Percentiles rank a stretch among this genome's conserved stretches.
These are phyloP conservation scores for Eulithis testata DNA, from an alignment of 2,888 invertebrate species.

Conservation along the genomic window DNA sequence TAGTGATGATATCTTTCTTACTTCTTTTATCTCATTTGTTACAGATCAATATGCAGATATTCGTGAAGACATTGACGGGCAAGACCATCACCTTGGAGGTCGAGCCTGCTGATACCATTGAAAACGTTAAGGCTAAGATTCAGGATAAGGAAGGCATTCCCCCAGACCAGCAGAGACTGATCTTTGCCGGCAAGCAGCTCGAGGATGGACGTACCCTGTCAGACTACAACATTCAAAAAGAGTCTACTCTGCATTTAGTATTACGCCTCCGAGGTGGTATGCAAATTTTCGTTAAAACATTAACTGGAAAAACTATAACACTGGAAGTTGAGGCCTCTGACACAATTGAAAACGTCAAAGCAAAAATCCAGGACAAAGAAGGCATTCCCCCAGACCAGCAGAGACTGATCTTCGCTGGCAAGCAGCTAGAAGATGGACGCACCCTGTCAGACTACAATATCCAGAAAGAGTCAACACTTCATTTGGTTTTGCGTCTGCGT, in stretches of 20 bases:
- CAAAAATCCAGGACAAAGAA: constrained; percentile 51
- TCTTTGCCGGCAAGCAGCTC: constrained; percentile 54
- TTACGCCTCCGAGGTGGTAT: constrained; percentile 57
- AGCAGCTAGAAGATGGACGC: constrained; percentile 51
- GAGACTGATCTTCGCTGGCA: constrained; percentile 49
- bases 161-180: constrained; percentile 50
- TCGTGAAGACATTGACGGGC: constrained; percentile 78
- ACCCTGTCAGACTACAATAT: constrained; percentile 50
- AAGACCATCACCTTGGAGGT: constrained; percentile 52
- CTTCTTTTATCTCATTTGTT: constrained; percentile 19
- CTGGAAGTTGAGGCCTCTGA: constrained; percentile 53
- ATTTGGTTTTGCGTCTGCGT: constrained; percentile 47
- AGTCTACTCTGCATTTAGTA: constrained; percentile 57
- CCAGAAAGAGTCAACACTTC: constrained; percentile 52
- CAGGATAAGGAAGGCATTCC: constrained; percentile 54
- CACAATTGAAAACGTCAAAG: constrained; percentile 51
- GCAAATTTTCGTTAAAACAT: constrained; percentile 59
- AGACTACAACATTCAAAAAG: constrained; percentile 58
- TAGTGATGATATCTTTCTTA: neutral
- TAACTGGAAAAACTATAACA: constrained; percentile 59
- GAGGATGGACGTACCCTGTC: constrained; percentile 58
- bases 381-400: constrained; percentile 53
- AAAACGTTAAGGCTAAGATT: constrained; percentile 53
- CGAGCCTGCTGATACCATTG: constrained; percentile 52
- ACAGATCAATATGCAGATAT: constrained; percentile 68